Base-by-base conservation (phyloP, 2,888 invertebrate species). In the Phalera bucephala region DNA sequence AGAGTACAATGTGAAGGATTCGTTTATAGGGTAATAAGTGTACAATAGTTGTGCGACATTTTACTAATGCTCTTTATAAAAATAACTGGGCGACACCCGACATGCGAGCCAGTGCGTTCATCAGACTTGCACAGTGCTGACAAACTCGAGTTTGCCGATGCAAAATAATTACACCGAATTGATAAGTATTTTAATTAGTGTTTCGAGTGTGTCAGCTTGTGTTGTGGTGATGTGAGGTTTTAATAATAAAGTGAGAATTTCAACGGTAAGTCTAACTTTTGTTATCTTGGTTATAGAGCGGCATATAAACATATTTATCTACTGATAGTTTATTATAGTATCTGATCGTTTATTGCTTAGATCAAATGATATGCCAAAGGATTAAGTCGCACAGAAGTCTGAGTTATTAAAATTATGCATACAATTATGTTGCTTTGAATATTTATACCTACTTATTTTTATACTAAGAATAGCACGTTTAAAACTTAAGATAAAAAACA, bases 21-120 rank as follows among this genome's bases (percentile, higher is more conserved):
- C 75, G 64, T 76, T 85, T 81, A 86, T 80, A 74, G 81, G 70
- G 73, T 52, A 79, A 76, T 81, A 76, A 75, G 64, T 65, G 60
- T 53, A 85, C 85, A 87, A 88, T 76, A 62, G 76, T 57, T 40
- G 56, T 63, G 62, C 66, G 73, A 78, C 80, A 78, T 69, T 72
- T 61, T 69, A 72, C 76, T 77, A 79, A 80, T 83, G 73, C 58
- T 67, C 65, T 75, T 42, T 77, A 73, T 71, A 82, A 77, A 81
- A 80, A 79, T 61, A 76, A 64, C 69, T 50, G 53, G 64, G 72
- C 64, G 66, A 55, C 60, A 66, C 64, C 60, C 68, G 56, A 65
- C 66, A 62, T 62, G 65, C 54, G 50, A 49, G 64, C 83, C 80
- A 87, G 88, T 87, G 77, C 43, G 49, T 45, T 70, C 72, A 75